A percentile compares a stretch with the other conserved stretches of the same genome.
Evolutionary conservation across 1,140 invertebrate genomes (phyloP).

Genomic region (Macrobrachium nipponense): DNA sequence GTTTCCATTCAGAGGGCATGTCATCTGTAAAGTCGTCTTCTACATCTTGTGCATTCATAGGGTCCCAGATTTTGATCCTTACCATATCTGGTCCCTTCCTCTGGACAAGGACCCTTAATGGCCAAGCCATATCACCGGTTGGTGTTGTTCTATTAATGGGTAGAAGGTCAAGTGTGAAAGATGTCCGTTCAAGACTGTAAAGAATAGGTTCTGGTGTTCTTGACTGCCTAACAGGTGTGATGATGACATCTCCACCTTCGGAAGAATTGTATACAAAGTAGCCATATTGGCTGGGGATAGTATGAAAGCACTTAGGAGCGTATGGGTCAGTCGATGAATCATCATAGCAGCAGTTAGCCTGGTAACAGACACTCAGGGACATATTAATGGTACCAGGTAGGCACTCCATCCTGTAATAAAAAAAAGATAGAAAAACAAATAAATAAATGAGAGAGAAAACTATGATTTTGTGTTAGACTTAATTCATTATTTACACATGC

Average conservation of each 20-base stretch:
- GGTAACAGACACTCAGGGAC: constrained; percentile 15
- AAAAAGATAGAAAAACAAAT: not conserved
- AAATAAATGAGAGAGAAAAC: not conserved
- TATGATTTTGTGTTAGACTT: too few species aligned
- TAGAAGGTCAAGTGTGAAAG: not conserved
- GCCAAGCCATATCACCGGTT: constrained; percentile 12
- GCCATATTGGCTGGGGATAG: constrained; percentile 50
- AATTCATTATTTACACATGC: too few species aligned
- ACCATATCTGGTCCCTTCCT: constrained; percentile 32
- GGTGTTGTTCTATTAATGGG: constrained; percentile 11
- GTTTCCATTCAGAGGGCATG: not conserved
- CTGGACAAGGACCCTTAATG: constrained; percentile 32
- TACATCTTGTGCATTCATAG: constrained; percentile 11
- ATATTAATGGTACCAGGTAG: constrained; percentile 3
- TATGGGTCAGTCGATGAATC: not conserved
- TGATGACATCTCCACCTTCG: not conserved
- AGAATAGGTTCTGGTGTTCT: too few species aligned
- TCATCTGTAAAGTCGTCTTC: not conserved
- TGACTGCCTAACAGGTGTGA: too few species aligned
- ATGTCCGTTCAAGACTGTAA: not conserved
- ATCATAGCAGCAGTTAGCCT: constrained; percentile 48
- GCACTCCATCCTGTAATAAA: constrained; percentile 63
- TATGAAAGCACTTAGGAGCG: constrained; percentile 54
- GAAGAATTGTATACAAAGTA: constrained; percentile 27
- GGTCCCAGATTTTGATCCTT: constrained; percentile 29